These are phyloP conservation scores for Diaperis boleti DNA, from an alignment of 2,888 invertebrate species.

Conservation along the genomic window DNA sequence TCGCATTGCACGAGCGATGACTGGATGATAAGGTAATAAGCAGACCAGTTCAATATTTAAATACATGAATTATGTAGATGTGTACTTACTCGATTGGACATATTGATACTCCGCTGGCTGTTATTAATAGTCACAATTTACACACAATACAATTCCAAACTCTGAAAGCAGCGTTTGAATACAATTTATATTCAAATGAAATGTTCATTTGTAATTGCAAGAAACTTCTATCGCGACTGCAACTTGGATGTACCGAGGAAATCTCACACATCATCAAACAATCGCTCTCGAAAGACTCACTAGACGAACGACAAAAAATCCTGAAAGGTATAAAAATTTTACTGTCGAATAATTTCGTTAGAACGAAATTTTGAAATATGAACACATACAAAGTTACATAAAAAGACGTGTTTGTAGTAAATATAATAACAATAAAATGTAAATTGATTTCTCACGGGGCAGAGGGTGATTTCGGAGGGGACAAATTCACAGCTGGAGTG, in stretches of 20 bases:
- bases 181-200: slow-evolving; percentile 65
- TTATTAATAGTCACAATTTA: slow-evolving; percentile 67
- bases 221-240: slow-evolving; percentile 41
- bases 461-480: slow-evolving; percentile 58
- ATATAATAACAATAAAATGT: slow-evolving; percentile 66
- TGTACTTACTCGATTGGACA: slow-evolving; percentile 67
- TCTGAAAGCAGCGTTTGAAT: slow-evolving; percentile 61
- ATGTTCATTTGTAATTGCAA: slow-evolving; percentile 61
- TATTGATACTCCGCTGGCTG: slow-evolving; percentile 66
- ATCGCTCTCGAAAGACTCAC: not conserved
- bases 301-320: slow-evolving; percentile 19
- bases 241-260: not conserved
- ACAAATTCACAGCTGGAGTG: slow-evolving; percentile 60
- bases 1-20: slow-evolving; percentile 56
- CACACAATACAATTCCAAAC: slow-evolving; percentile 64
- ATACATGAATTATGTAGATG: slow-evolving; percentile 68
- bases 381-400: slow-evolving; percentile 54
- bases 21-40: slow-evolving; percentile 66
- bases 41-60: slow-evolving; percentile 65
- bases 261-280: slow-evolving; percentile 29
- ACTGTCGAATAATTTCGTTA: slow-evolving; percentile 59
- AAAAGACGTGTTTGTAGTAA: slow-evolving; percentile 63
- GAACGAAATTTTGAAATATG: slow-evolving; percentile 55
- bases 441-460: slow-evolving; percentile 66
- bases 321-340: slow-evolving; percentile 53